Evolutionary conservation across 2,888 invertebrate genomes (phyloP), one percentile per base, ranked within the genome.

Genomic region (Troides oblongomaculatus): DNA sequence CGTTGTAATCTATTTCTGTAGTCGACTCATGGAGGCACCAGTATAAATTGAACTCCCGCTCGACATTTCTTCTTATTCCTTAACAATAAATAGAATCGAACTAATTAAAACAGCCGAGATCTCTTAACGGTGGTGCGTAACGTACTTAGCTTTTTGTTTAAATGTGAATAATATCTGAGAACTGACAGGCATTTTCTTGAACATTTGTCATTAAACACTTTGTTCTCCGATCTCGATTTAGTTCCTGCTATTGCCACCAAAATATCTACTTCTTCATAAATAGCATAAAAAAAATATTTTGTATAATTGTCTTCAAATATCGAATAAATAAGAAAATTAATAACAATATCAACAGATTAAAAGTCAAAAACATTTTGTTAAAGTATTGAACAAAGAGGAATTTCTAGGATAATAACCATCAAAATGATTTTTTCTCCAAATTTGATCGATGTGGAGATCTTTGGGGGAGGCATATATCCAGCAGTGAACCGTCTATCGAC

Each of bases 1-100:
- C 78, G 87, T 83, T 81, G 84, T 82, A 82, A 80, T 88, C 89
- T 91, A 91, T 91, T 90, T 88, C 80, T 79, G 90, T 86, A 80
- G 77, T 71, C 85, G 85, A 87, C 81, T 88, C 88, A 76, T 78
- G 73, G 75, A 74, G 74, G 56, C 70, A 72, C 88, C 86, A 86
- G 75, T 74, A 43, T 83, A 83, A 76, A 70, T 70, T 75, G 88
- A 83, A 53, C 84, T 76, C 74, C 75, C 72, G 72, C 69, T 74
- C 74, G 72, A 70, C 69, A 72, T 71, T 72, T 74, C 73, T 73
- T 77, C 77, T 73, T 78, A 81, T 81, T 79, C 76, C 76, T 74
- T 74, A 76, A 79, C 80, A 77, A 78, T 76, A 78, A 77, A 75
- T 75, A 72, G 71, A 72, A 76, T 78, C 75, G 75, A 79, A 78